Evolutionary conservation across 2,888 invertebrate species (phyloP).

Genomic region (Rambutsinella grinnellia): DNA sequence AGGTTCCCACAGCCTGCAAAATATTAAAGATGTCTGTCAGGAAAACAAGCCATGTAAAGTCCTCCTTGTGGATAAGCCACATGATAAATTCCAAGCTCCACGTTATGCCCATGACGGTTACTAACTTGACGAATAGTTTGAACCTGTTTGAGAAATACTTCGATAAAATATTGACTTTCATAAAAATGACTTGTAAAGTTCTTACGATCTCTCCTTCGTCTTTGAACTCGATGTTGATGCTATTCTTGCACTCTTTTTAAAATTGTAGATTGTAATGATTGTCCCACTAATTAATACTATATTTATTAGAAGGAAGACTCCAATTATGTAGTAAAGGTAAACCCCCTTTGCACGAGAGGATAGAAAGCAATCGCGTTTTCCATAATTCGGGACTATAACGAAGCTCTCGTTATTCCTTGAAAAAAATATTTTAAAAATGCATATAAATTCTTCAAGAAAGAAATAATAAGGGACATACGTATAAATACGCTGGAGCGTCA

Average conservation of each 20-base stretch:
- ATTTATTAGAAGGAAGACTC: constrained; percentile 55
- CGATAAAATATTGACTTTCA: not conserved
- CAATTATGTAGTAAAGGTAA: constrained; percentile 62
- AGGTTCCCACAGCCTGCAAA: constrained; percentile 60
- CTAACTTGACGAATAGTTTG: constrained; percentile 60
- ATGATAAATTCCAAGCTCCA: constrained; percentile 62
- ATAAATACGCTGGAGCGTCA: constrained; percentile 53
- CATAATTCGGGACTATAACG: constrained; percentile 63
- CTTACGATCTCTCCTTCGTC: constrained; percentile 22
- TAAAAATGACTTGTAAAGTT: not conserved
- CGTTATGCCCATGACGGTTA: constrained; percentile 63
- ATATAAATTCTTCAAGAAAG: too few relatives aligned
- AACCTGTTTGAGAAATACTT: constrained; percentile 31
- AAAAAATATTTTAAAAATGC: not conserved
- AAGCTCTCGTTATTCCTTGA: constrained; percentile 45
- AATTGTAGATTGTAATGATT: constrained; percentile 51
- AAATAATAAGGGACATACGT: too few relatives aligned
- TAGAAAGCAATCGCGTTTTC: constrained; percentile 52
- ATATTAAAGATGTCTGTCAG: constrained; percentile 59
- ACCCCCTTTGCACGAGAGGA: constrained; percentile 54
- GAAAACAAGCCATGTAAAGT: constrained; percentile 52
- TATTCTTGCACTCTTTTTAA: constrained; percentile 50
- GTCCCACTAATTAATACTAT: constrained; percentile 53
- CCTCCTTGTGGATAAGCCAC: constrained; percentile 28
- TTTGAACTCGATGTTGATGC: constrained; percentile 35